phyloP scores from a whole-genome alignment of 2,888 invertebrate species.

The Archips crataeganus region DNA sequence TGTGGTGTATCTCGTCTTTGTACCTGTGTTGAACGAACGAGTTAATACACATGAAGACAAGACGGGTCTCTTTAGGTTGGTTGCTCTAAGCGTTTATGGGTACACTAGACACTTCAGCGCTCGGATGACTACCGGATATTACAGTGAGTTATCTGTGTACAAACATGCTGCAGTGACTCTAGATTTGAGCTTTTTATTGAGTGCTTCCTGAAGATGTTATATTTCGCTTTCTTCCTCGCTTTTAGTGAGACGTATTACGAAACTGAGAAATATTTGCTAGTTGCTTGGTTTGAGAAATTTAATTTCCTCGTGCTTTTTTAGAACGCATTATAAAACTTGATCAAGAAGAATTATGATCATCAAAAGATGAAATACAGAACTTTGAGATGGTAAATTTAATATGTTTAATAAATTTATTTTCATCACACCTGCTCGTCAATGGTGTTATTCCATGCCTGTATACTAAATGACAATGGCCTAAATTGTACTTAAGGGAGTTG shows the following conservation, averaged over 20 bases:
- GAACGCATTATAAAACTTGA: too few species aligned
- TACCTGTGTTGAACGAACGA: slow-evolving; percentile 44
- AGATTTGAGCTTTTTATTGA: slow-evolving; percentile 34
- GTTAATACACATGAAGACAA: slow-evolving; percentile 49
- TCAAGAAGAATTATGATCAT: too few species aligned
- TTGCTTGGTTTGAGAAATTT: too few species aligned
- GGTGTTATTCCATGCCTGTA: too few species aligned
- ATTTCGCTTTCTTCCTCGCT: slow-evolving; percentile 11
- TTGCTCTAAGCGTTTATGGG: slow-evolving; percentile 53
- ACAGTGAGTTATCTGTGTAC: slow-evolving; percentile 55
- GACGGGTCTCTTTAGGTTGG: slow-evolving; percentile 47
- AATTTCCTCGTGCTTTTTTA: too few species aligned
- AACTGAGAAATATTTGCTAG: neutral
- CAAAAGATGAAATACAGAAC: too few species aligned
- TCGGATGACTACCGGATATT: slow-evolving; percentile 62
- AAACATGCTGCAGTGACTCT: slow-evolving; percentile 44
- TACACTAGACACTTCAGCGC: slow-evolving; percentile 60
- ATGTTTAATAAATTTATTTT: too few species aligned
- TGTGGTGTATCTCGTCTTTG: slow-evolving; percentile 36
- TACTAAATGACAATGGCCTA: too few species aligned
- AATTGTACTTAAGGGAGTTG: too few species aligned
- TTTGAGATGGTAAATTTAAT: too few species aligned
- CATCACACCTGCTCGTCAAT: too few species aligned
- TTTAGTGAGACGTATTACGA: slow-evolving; percentile 2
- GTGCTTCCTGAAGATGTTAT: slow-evolving; percentile 27